A percentile compares a stretch with the other conserved stretches of the same genome.
Conservation (phyloP, 1,140 invertebrate species). For the Trichoplusia ni region DNA sequence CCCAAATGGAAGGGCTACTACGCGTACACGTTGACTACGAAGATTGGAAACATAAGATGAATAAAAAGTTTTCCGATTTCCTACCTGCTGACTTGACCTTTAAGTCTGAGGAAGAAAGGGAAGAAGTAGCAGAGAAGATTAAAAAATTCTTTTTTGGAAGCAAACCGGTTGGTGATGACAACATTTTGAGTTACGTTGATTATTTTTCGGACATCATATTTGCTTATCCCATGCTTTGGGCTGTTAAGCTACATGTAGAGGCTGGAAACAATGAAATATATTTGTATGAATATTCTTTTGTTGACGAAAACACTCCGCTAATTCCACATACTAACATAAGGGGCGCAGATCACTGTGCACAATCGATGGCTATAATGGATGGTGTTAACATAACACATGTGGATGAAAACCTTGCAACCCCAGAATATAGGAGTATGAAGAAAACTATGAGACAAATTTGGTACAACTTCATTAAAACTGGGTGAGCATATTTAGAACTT, state of each 20-base stretch:
- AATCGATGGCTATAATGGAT: conserved; percentile 40
- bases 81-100: conserved; percentile 51
- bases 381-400: neutral
- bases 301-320: conserved; percentile 26
- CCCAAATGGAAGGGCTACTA: conserved; percentile 52
- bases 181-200: conserved; percentile 46
- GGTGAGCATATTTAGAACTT: conserved; percentile 40
- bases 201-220: conserved; percentile 59
- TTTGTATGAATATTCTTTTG: conserved; percentile 54
- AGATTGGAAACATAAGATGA: conserved; percentile 53
- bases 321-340: conserved; percentile 41
- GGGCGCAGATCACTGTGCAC: conserved; percentile 52
- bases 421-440: conserved; percentile 39
- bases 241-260: conserved; percentile 2
- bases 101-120: conserved; percentile 41
- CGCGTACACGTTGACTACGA: conserved; percentile 39
- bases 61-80: conserved; percentile 30
- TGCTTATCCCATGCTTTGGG: conserved; percentile 44
- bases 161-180: conserved; percentile 41
- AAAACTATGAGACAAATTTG: conserved; percentile 44
- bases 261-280: conserved; percentile 49
- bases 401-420: conserved; percentile 33
- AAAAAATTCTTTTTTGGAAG: conserved; percentile 61
- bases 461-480: conserved; percentile 53
- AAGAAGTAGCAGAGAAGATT: conserved; percentile 44